Evolutionary conservation across 2,888 invertebrate genomes (phyloP).

Genomic region (Chrysolina americana): DNA sequence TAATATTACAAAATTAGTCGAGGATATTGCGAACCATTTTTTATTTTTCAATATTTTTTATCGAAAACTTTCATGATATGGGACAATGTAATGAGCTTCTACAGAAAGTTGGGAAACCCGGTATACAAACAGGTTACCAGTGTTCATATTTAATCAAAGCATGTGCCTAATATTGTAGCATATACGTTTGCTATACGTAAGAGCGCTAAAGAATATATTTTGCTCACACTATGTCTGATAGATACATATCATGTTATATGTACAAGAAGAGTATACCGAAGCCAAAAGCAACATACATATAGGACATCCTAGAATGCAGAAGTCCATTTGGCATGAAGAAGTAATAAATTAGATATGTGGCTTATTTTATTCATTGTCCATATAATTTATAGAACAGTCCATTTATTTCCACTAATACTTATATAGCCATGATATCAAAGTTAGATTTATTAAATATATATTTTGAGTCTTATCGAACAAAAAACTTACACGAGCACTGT

Average conservation of each 20-base stretch:
- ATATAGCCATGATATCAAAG: no score
- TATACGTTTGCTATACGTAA: slow-evolving; percentile 6
- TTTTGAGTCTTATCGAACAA: no score
- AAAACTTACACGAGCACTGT: no score
- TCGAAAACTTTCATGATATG: no score
- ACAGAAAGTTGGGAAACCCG: background rate
- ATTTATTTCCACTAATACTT: background rate
- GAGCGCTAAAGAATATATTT: background rate
- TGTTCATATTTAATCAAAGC: slow-evolving; percentile 51
- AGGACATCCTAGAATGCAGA: background rate
- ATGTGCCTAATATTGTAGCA: slow-evolving; percentile 52
- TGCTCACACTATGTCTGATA: slow-evolving; percentile 12
- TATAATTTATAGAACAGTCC: no score
- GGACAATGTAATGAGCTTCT: no score
- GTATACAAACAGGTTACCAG: slow-evolving; percentile 36
- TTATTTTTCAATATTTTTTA: no score
- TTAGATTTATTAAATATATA: no score
- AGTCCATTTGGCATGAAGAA: background rate
- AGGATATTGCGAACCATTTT: no score
- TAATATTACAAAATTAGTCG: no score
- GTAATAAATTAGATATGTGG: background rate
- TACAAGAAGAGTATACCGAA: background rate
- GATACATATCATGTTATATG: slow-evolving; percentile 3
- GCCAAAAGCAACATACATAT: background rate
- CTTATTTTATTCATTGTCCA: background rate